Evolutionary conservation across 2,797 vertebrate genomes (phyloP).

Genomic region (Crax fasciolata): DNA sequence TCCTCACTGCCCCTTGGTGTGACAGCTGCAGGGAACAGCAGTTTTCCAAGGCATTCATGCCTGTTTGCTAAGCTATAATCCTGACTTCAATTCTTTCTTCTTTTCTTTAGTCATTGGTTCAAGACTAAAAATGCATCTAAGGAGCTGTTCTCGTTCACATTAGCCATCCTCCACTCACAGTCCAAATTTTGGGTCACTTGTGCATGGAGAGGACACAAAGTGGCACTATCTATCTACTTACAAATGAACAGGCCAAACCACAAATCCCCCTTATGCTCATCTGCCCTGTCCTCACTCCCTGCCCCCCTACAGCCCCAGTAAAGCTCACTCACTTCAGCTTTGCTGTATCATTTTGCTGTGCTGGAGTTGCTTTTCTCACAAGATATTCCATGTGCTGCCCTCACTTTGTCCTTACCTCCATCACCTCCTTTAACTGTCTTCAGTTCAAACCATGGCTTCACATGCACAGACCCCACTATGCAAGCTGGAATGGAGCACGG

Average conservation of each 20-base stretch:
- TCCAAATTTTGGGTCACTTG: neutral
- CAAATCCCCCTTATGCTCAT: neutral
- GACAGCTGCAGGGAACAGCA: neutral
- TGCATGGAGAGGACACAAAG: neutral
- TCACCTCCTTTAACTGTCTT: neutral
- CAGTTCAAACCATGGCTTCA: neutral
- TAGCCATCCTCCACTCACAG: neutral
- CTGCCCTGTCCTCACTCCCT: neutral
- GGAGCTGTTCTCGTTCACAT: fast-evolving
- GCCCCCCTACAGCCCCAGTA: neutral
- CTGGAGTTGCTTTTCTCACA: neutral
- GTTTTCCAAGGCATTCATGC: neutral
- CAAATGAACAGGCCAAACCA: neutral
- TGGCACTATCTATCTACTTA: neutral
- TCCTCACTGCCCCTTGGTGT: neutral
- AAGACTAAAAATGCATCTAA: neutral
- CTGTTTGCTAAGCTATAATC: neutral
- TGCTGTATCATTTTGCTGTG: neutral
- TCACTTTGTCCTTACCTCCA: neutral
- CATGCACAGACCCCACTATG: too few species aligned
- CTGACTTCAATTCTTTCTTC: neutral
- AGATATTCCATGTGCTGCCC: neutral
- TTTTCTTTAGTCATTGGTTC: neutral
- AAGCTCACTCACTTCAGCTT: neutral
- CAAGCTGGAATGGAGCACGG: neutral